These are phyloP conservation scores for Hydrotaea cyrtoneurina DNA, from an alignment of 2,888 invertebrate genomes.

Conservation along the genomic window DNA sequence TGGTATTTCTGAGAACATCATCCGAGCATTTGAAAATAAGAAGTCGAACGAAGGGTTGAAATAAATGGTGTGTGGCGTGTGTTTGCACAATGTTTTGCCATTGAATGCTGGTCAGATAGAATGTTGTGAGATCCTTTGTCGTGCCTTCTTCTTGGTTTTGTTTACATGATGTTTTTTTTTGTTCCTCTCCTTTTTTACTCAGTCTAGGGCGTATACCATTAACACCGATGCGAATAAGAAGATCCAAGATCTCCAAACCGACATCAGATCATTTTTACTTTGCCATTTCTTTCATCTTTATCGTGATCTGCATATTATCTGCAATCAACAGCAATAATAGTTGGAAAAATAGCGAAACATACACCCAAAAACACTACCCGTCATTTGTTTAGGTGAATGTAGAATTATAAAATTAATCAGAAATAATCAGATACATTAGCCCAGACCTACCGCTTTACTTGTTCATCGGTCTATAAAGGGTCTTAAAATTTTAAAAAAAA, in stretches of 20 bases:
- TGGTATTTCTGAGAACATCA: not conserved
- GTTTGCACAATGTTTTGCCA: constrained; percentile 14
- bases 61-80: not conserved
- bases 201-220: constrained; percentile 13
- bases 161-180: not conserved
- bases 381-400: not conserved
- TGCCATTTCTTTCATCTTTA: not conserved
- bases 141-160: not conserved
- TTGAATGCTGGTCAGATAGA: not conserved
- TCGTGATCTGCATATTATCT: constrained; percentile 37
- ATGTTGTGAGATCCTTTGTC: not conserved
- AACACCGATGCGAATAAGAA: constrained; percentile 20
- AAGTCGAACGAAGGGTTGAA: constrained; percentile 18
- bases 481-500: too few species aligned
- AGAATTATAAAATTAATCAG: too few species aligned
- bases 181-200: not conserved
- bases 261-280: not conserved
- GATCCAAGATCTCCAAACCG: not conserved
- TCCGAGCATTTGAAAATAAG: not conserved
- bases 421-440: too few species aligned
- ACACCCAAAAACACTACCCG: not conserved
- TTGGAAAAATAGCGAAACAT: not conserved
- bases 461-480: too few species aligned
- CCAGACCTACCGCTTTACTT: too few species aligned
- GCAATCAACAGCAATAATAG: not conserved